These are phyloP conservation scores for Heterochromis multidens DNA, from an alignment of 2,113 vertebrate genomes.

Conservation along the genomic window DNA sequence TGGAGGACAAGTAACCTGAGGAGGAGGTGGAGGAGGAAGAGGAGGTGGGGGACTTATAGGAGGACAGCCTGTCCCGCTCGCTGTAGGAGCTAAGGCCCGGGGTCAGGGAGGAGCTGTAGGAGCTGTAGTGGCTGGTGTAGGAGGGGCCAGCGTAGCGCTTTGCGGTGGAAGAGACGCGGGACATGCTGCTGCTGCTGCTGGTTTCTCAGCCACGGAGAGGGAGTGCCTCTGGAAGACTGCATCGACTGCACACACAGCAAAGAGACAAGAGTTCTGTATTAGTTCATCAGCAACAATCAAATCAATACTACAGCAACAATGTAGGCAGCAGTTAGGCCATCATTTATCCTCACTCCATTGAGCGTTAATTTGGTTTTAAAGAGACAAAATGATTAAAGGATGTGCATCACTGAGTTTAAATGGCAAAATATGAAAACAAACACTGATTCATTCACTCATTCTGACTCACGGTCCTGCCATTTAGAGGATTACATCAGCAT, in stretches of 20 bases:
- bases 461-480: neutral
- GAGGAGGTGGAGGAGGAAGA: constrained; percentile 52
- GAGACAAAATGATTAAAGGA: neutral
- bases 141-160: constrained; percentile 84
- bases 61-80: constrained; percentile 80
- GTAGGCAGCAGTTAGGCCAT: neutral
- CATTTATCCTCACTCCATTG: neutral
- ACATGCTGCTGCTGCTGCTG: constrained; percentile 80
- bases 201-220: constrained; percentile 74
- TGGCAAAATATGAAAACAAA: neutral
- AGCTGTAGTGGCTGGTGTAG: constrained; percentile 84
- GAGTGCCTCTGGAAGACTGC: constrained; percentile 76
- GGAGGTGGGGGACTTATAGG: constrained; percentile 59
- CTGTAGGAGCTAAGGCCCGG: constrained; percentile 80
- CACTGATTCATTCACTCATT: neutral
- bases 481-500: neutral
- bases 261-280: constrained; percentile 35
- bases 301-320: constrained; percentile 21
- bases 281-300: constrained; percentile 39
- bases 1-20: constrained; percentile 73
- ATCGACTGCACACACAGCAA: constrained; percentile 80
- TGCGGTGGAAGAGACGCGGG: constrained; percentile 92
- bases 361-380: neutral
- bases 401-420: neutral
- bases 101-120: constrained; percentile 82